Conservation (phyloP, 37 sponge, comb jelly and placozoan genomes). For the Hexactinellida sp. region DNA sequence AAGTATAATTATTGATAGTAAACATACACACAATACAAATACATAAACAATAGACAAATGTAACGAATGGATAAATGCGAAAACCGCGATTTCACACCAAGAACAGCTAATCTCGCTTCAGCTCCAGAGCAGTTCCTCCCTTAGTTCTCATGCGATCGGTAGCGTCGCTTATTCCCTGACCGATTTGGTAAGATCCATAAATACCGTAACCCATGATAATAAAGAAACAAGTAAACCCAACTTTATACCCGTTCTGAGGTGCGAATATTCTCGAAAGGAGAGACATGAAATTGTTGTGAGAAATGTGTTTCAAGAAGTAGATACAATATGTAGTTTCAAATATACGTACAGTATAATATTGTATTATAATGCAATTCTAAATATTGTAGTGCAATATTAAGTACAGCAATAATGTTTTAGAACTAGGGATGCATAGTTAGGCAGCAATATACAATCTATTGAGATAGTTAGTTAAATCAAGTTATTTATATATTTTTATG, state of each 20-base stretch:
- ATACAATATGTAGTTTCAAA: too few species aligned
- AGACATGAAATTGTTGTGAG: neutral
- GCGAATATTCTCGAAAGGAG: neutral
- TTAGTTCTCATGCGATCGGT: neutral
- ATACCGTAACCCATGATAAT: neutral
- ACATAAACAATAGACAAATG: too few species aligned
- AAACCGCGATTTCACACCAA: neutral
- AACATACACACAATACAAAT: neutral
- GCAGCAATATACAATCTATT: too few species aligned
- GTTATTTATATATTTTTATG: too few species aligned
- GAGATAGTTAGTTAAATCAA: too few species aligned
- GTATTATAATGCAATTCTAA: neutral
- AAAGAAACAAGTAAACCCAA: neutral
- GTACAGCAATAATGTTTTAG: neutral
- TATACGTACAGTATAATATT: neutral
- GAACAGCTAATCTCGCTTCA: neutral
- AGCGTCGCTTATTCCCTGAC: neutral
- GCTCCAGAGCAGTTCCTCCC: neutral
- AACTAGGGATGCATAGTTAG: neutral
- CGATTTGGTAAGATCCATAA: neutral
- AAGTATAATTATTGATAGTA: neutral
- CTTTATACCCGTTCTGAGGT: conserved; percentile 1
- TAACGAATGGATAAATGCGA: neutral
- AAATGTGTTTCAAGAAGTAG: too few species aligned
- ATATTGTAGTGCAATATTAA: neutral